Evolutionary conservation across 2,888 invertebrate species (phyloP).

Genomic region (Apamea sordens): DNA sequence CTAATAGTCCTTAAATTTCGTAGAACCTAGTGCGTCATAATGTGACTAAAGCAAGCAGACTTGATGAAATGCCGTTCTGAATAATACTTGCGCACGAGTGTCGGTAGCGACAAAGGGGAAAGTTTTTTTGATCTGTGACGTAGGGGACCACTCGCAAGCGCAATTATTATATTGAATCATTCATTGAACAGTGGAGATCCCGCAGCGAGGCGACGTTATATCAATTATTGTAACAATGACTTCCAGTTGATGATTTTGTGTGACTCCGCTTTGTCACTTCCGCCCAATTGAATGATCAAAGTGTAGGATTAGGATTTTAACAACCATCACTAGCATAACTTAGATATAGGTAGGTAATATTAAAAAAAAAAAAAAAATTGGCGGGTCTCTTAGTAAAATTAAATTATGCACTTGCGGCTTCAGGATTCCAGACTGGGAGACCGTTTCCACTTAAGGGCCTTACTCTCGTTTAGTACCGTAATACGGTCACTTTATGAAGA

Average conservation of each 20-base stretch:
- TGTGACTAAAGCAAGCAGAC: not conserved
- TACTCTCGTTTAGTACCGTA: too few species aligned
- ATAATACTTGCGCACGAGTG: constrained; percentile 10
- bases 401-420: not conserved
- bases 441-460: not conserved
- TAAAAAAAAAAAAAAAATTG: not conserved
- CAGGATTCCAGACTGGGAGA: not conserved
- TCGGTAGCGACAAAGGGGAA: constrained; percentile 32
- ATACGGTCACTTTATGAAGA: too few species aligned
- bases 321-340: too few species aligned
- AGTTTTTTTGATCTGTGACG: constrained; percentile 51
- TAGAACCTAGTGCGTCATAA: constrained; percentile 15
- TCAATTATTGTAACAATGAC: constrained; percentile 13
- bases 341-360: not conserved
- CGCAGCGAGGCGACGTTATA: not conserved
- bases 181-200: constrained; percentile 18
- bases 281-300: constrained; percentile 1
- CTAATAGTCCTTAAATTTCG: not conserved
- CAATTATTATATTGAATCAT: constrained; percentile 8
- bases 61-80: not conserved
- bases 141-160: constrained; percentile 7
- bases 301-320: not conserved
- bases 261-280: not conserved
- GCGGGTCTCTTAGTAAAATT: not conserved
- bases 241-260: constrained; percentile 24